phyloP scores from a whole-genome alignment of 2,888 invertebrate species.

The Cataglyphis cursor region DNA sequence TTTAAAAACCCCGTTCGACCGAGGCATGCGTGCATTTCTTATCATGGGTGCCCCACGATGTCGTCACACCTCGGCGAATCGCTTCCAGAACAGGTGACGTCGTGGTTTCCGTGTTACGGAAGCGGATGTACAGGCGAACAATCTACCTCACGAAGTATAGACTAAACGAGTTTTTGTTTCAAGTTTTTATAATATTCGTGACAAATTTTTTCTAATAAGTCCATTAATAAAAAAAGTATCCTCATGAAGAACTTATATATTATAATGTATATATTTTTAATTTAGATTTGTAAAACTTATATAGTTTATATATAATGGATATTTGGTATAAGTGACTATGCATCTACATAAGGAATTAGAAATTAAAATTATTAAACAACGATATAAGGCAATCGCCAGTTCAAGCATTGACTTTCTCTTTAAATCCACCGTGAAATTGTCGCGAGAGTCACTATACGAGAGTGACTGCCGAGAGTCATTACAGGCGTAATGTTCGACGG shows the following conservation, averaged over 20 bases:
- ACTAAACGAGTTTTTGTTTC: not conserved
- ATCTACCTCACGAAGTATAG: conserved; percentile 46
- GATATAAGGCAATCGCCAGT: not conserved
- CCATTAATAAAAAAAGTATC: not conserved
- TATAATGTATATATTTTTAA: not conserved
- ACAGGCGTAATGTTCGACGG: conserved; percentile 16
- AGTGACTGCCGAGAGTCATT: conserved; percentile 16
- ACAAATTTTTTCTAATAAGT: not conserved
- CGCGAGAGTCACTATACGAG: not conserved
- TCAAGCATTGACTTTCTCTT: conserved; percentile 6
- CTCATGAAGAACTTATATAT: not conserved
- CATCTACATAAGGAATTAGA: not conserved
- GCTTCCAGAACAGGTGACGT: conserved; percentile 74
- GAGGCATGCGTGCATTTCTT: conserved; percentile 68
- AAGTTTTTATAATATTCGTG: conserved; percentile 1
- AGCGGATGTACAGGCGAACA: conserved; percentile 69
- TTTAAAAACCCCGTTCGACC: conserved; percentile 43
- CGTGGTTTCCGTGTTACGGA: conserved; percentile 70
- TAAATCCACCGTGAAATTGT: conserved; percentile 15
- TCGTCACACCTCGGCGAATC: conserved; percentile 69
- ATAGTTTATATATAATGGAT: not conserved
- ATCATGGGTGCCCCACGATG: conserved; percentile 70
- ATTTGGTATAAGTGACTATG: not conserved
- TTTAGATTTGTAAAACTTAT: not conserved
- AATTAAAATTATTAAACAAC: not conserved